Base-by-base conservation (phyloP, 2,113 vertebrate species). In the Perccottus glenii region DNA sequence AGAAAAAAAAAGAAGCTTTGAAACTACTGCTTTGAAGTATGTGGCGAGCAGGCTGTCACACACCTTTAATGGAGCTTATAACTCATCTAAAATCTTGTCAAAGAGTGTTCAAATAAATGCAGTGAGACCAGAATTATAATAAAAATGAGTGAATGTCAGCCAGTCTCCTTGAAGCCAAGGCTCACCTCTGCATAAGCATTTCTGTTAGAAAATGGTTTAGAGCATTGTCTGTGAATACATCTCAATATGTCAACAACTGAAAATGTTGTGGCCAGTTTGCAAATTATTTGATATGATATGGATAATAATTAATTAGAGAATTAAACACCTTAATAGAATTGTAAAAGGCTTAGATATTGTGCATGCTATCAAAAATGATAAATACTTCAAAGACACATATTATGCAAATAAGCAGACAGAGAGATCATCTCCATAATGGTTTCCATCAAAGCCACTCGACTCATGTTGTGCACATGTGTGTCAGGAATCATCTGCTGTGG, bases 401-500 rank as follows among this genome's bases (percentile, higher is more conserved):
- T 78, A 71, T 75, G 81, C 77, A 66, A 77, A 57, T 46, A 36
- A 50, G 64, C 66, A 75, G 70, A 78, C 77, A 73, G 70, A 53
- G 71, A 57, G 53, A 74, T 78, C 42, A 48, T 67, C 58, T 64
- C 66, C 45, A 11, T 67, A 32, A 78, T 78, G 67, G 53, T 85
- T 73, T 65, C 65, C 82, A 80, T 88, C 79, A 85, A 82, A 87
- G 89, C 63, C 64, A 66, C 49, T 64, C 64, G 82, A 77, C 63
- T 81, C 57, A 53, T 75, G 68, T 64, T 67, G 55, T 69, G 56
- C 75, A 84, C 69, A 40, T 89, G 77, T 85, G 85, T 71, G 83
- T 83, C 82, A 81, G 76, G 40, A 64, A 50, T 82, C 72, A 81
- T 89, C 84, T 91, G 91, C 80, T 85, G 60, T 57, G 69, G 70